Evolutionary conservation across 2,888 invertebrate genomes (phyloP).

Genomic region (Abscondita cerata): DNA sequence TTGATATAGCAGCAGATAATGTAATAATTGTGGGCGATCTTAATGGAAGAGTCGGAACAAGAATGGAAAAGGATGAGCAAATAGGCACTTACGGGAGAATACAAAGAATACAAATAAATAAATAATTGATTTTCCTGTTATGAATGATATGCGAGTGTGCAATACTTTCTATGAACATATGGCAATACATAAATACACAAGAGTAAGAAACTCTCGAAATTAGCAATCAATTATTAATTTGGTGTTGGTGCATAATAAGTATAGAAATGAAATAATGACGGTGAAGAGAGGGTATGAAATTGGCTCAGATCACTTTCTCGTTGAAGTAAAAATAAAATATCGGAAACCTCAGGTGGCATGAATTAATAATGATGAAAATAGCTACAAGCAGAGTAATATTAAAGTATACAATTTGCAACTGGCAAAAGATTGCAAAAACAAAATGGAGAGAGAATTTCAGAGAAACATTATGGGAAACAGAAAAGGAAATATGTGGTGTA

Average conservation of each 20-base stretch:
- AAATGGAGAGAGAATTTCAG: background rate
- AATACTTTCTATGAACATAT: constrained; percentile 6
- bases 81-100: constrained; percentile 4
- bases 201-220: no score
- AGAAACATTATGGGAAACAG: constrained; percentile 6
- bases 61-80: no score
- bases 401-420: constrained; percentile 3
- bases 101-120: background rate
- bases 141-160: no score
- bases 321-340: background rate
- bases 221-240: no score
- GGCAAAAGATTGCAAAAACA: constrained; percentile 7
- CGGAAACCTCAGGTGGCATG: background rate
- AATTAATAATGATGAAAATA: no score
- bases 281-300: no score
- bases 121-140: no score
- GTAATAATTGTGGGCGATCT: constrained; percentile 22
- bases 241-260: background rate
- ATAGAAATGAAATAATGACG: no score
- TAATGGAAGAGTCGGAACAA: constrained; percentile 12
- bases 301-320: background rate
- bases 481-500: constrained; percentile 12
- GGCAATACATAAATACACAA: background rate
- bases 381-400: background rate
- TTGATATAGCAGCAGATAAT: background rate